Evolutionary conservation across 2,888 invertebrate species (phyloP).

Genomic region (Archips crataeganus): DNA sequence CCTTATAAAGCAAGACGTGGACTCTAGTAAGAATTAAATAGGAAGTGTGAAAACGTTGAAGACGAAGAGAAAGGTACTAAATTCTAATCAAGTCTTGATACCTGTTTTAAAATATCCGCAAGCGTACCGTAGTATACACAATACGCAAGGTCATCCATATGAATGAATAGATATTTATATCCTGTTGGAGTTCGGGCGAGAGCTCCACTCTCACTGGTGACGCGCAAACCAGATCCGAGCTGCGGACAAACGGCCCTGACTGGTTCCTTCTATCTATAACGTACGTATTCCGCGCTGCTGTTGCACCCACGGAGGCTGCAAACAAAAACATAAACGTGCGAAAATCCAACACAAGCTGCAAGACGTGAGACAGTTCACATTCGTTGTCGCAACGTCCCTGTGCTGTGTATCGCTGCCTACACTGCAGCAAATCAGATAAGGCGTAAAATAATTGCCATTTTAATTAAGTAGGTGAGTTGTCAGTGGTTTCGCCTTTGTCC

Average conservation of each 20-base stretch:
- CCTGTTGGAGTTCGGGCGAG: constrained; percentile 45
- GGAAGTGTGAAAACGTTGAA: constrained; percentile 7
- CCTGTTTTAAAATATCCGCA: constrained; percentile 17
- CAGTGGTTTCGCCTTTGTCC: background rate
- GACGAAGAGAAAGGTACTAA: constrained; percentile 35
- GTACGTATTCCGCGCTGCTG: constrained; percentile 6
- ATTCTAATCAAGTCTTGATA: constrained; percentile 8
- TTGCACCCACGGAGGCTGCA: background rate
- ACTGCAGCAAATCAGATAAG: background rate
- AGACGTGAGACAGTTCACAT: constrained; percentile 20
- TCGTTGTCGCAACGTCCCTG: constrained; percentile 14
- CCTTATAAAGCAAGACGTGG: constrained; percentile 1
- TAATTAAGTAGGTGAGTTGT: background rate
- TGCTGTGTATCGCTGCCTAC: background rate
- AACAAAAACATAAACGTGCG: constrained; percentile 32
- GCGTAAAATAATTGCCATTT: background rate
- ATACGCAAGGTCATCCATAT: constrained; percentile 68
- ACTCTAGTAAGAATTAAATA: constrained; percentile 2
- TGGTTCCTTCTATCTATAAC: constrained; percentile 35
- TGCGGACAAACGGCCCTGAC: constrained; percentile 36
- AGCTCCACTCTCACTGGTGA: constrained; percentile 39
- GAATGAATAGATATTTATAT: constrained; percentile 55
- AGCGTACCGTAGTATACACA: constrained; percentile 17
- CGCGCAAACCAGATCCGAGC: constrained; percentile 35
- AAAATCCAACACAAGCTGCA: constrained; percentile 19